Evolutionary conservation across 1,140 invertebrate genomes (phyloP), one percentile per base, ranked within the genome.

Genomic region (Drosophila punjabiensis): DNA sequence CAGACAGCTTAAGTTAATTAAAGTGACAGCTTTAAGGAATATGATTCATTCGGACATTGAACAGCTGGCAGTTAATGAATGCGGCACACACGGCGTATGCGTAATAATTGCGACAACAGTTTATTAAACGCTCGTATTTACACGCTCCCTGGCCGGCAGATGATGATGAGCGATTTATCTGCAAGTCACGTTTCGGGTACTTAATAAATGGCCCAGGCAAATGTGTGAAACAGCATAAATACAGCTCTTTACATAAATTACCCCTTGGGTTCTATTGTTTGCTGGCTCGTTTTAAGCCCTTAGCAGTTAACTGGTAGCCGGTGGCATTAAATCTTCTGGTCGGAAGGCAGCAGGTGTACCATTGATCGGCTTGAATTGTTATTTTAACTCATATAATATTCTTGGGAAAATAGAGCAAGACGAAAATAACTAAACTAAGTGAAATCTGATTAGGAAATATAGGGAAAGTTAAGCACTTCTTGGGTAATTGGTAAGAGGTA

Each of bases 41-140:
- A 70, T n/a, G 52, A 48, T 20, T 24, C 52, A 50, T 39, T 70
- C 43, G 69, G 43, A 74, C 71, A 48, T 11, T 28, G 65, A 69
- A 35, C 55, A 68, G 63, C 47, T 78, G 79, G 41, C 60, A 81
- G 50, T 79, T 79, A 79, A 79, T 79, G 75, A 79, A 79, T 79
- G 65, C 45, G 43, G 37, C 45, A 50, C 60, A 73, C 63, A 64
- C 59, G 59, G 66, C 62, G 73, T 81, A 82, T 82, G 79, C 50
- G 65, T 66, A 82, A 82, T 80, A 75, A 80, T 79, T 79, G 53
- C 61, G 59, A 43, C 41, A 75, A 35, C 73, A 82, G 62, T 75
- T 74, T 82, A 82, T 82, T 82, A 79, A 82, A 82, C 47, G 79
- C 47, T 62, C 67, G 81, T 82, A 78, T 79, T 79, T 79, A 79